These are phyloP conservation scores for Pachypanchax playfairii DNA, from an alignment of 2,113 vertebrate genomes.

Conservation along the genomic window DNA sequence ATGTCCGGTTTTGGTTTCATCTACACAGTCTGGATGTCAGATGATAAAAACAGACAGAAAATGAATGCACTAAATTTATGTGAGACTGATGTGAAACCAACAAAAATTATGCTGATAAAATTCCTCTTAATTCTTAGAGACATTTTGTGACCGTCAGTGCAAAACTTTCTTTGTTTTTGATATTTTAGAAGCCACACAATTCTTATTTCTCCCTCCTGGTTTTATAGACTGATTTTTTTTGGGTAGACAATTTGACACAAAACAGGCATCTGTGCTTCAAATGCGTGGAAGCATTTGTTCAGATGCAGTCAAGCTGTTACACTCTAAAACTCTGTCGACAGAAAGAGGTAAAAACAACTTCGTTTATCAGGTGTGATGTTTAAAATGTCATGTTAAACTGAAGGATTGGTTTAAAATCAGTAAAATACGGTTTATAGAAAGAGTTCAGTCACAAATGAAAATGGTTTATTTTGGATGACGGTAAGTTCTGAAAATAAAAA, in stretches of 20 bases:
- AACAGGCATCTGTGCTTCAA: constrained; percentile 44
- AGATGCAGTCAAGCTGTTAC: constrained; percentile 22
- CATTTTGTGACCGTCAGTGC: too few relatives aligned
- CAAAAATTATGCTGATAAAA: too few relatives aligned
- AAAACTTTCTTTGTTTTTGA: too few relatives aligned
- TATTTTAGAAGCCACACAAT: too few relatives aligned
- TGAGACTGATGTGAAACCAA: too few relatives aligned
- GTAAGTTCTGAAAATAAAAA: constrained; percentile 5
- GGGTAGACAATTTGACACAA: constrained; percentile 4
- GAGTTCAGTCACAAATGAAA: not conserved
- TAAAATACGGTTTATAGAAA: constrained; percentile 5
- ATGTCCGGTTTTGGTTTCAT: too few relatives aligned
- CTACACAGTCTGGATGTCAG: too few relatives aligned
- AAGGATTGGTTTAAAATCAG: constrained; percentile 9
- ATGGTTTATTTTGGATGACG: constrained; percentile 1
- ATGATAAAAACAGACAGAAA: too few relatives aligned
- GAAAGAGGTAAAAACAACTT: constrained; percentile 23
- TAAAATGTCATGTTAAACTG: not conserved
- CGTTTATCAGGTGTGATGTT: constrained; percentile 18
- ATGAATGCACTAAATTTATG: too few relatives aligned
- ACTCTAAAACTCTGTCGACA: constrained; percentile 1
- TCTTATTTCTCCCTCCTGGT: too few relatives aligned
- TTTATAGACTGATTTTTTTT: too few relatives aligned
- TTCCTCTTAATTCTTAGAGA: too few relatives aligned
- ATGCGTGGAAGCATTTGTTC: constrained; percentile 18